Conservation (phyloP, 1,140 invertebrate species). For the Marisa cornuarietis region DNA sequence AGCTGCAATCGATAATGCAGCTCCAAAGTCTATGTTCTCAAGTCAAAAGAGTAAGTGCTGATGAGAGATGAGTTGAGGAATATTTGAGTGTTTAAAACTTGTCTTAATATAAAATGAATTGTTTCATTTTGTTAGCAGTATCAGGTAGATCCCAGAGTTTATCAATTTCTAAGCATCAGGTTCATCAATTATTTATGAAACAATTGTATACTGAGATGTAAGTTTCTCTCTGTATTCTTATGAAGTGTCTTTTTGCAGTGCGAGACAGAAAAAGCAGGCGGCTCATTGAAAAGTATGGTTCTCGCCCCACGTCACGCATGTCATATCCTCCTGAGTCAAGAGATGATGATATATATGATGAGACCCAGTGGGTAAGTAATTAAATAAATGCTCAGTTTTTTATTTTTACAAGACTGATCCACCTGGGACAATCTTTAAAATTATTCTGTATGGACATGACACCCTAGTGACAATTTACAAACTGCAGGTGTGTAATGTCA, state of each 20-base stretch:
- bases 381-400: background rate
- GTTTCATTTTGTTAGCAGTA: background rate
- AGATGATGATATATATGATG: constrained; percentile 44
- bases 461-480: background rate
- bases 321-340: constrained; percentile 28
- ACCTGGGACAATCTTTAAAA: background rate
- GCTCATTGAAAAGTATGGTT: constrained; percentile 34
- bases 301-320: constrained; percentile 38
- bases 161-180: background rate
- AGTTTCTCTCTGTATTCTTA: background rate
- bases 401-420: background rate
- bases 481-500: no score
- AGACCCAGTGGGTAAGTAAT: constrained; percentile 41
- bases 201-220: background rate
- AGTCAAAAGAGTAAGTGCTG: constrained; percentile 57
- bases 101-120: background rate
- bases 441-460: no score
- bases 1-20: constrained; percentile 61
- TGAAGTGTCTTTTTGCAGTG: constrained; percentile 27
- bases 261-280: constrained; percentile 47
- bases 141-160: no score
- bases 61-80: background rate
- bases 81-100: background rate
- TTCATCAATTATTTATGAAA: background rate
- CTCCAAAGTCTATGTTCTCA: constrained; percentile 51